Percentiles rank a stretch among this genome's conserved stretches.
phyloP scores from a whole-genome alignment of 2,888 invertebrate genomes.

The Sisyra terminalis region DNA sequence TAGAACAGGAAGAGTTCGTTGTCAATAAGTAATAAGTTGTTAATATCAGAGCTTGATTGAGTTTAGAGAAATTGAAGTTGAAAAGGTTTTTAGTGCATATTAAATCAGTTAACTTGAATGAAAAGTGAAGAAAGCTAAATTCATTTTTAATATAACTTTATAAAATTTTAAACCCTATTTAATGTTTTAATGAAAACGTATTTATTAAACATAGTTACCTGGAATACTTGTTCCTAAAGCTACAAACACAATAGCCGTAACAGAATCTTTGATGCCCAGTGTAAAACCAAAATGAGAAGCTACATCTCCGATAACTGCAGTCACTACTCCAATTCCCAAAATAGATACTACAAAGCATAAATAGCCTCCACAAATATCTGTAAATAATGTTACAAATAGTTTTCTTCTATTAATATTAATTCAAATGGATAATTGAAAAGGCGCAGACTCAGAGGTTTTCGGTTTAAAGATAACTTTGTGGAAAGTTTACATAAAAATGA shows the following conservation, averaged over 20 bases:
- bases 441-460: neutral
- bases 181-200: too few species aligned
- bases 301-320: constrained; percentile 92
- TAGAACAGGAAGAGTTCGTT: too few species aligned
- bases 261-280: constrained; percentile 87
- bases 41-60: too few species aligned
- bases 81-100: too few species aligned
- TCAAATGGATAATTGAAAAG: neutral
- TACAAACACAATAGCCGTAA: constrained; percentile 95
- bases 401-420: neutral
- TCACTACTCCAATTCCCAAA: constrained; percentile 80
- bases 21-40: too few species aligned
- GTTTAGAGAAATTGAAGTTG: too few species aligned
- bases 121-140: too few species aligned
- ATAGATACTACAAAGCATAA: constrained; percentile 89
- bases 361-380: constrained; percentile 89
- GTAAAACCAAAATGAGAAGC: constrained; percentile 97
- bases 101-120: too few species aligned
- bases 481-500: too few species aligned
- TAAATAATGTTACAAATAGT: constrained; percentile 15
- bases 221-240: constrained; percentile 98
- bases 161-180: too few species aligned
- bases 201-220: constrained; percentile 37
- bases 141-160: too few species aligned
- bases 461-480: too few species aligned